Conservation (phyloP, 2,113 vertebrate genomes). For the Pyrgilauda ruficollis region DNA sequence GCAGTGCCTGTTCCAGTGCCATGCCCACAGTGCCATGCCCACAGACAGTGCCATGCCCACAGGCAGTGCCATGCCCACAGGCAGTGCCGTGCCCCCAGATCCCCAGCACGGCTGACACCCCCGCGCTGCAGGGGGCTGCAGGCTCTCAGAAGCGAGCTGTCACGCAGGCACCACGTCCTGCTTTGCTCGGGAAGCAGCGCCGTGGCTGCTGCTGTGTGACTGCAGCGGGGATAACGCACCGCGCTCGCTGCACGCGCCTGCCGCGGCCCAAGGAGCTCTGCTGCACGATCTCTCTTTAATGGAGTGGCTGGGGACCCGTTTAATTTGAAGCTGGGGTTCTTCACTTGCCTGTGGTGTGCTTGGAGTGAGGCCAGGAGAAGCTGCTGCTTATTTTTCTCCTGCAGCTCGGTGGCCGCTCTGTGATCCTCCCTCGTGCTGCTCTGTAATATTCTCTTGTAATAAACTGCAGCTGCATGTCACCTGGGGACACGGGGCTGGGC, state of each 20-base stretch:
- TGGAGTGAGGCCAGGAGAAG: slow-evolving; percentile 55
- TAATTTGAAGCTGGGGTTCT: slow-evolving; percentile 61
- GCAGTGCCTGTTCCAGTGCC: not conserved
- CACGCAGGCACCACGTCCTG: slow-evolving; percentile 30
- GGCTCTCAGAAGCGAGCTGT: not conserved
- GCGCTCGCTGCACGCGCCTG: not conserved
- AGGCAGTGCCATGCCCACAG: too few relatives aligned
- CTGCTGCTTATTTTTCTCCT: slow-evolving; percentile 40
- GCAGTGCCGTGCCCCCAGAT: not conserved
- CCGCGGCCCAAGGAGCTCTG: slow-evolving; percentile 31
- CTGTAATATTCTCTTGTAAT: not conserved
- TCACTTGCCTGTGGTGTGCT: slow-evolving; percentile 53
- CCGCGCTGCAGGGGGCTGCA: not conserved
- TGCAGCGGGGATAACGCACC: not conserved
- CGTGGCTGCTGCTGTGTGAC: slow-evolving; percentile 34
- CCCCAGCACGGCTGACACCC: not conserved
- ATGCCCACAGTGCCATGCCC: not conserved
- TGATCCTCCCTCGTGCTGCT: slow-evolving; percentile 7
- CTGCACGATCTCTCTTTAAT: slow-evolving; percentile 48
- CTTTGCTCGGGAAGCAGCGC: slow-evolving; percentile 35
- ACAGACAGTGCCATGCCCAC: too few relatives aligned
- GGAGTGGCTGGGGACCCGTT: slow-evolving; percentile 67
- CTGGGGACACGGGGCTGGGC: not conserved
- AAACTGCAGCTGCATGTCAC: slow-evolving; percentile 29
- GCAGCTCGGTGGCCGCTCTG: slow-evolving; percentile 7